Conservation (phyloP, 2,888 invertebrate species). For the Dynastes grantii region DNA sequence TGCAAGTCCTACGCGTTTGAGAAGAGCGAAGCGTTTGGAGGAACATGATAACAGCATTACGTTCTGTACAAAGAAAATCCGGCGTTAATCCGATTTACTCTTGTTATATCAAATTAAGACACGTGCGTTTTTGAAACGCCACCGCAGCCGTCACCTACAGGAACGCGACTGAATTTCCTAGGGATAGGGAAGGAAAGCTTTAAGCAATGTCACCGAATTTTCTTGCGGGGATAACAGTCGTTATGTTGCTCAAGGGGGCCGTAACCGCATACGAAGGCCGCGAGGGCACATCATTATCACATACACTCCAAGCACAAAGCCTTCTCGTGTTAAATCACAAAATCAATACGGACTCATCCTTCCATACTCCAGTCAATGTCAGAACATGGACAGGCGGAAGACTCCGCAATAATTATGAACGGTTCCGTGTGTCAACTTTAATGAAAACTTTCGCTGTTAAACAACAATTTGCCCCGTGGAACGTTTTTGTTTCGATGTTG, state of each 20-base stretch:
- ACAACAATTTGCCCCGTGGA: conserved; percentile 29
- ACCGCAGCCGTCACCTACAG: neutral
- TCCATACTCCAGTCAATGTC: conserved; percentile 30
- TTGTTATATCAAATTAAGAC: conserved; percentile 42
- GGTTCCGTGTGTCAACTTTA: conserved; percentile 22
- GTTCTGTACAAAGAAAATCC: conserved; percentile 18
- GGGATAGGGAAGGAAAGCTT: conserved; percentile 8
- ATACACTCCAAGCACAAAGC: conserved; percentile 40
- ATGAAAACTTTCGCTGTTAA: conserved; percentile 42
- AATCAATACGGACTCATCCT: conserved; percentile 47
- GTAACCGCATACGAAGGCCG: conserved; percentile 52
- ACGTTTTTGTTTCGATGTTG: conserved; percentile 36
- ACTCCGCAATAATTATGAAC: conserved; percentile 39
- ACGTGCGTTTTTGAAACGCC: conserved; percentile 35
- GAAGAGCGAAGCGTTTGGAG: neutral
- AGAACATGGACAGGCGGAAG: conserved; percentile 27
- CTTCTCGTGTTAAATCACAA: conserved; percentile 48
- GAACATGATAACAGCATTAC: conserved; percentile 37
- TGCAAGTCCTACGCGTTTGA: neutral
- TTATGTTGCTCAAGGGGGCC: conserved; percentile 57
- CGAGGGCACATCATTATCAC: conserved; percentile 47
- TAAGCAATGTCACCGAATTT: conserved; percentile 53
- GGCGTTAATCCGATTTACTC: conserved; percentile 41
- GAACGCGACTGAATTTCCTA: neutral
- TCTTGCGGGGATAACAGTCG: conserved; percentile 55